Base-by-base conservation (phyloP, 2,888 invertebrate genomes). In the Thalpophila matura region DNA sequence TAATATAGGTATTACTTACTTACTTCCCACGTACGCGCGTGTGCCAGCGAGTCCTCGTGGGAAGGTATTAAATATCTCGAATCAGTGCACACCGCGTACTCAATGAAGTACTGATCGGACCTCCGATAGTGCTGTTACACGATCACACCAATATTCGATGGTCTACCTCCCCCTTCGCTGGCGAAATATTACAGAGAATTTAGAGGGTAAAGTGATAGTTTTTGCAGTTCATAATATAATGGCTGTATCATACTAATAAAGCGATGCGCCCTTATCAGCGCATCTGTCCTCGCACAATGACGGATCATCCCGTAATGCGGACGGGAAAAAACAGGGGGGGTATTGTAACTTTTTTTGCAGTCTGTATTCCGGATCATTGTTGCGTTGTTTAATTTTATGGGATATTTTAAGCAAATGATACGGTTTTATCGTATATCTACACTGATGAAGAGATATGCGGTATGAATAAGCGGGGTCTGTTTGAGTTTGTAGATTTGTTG, bases 321-420 rank as follows among this genome's bases (percentile, higher is more conserved):
- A 90, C 85, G 83, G 82, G 83, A 90, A 93, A 94, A 93, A 93
- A 90, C 85, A 82, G 73, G 75, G 72, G 72, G 60, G 40, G 76
- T 64, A 83, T 91, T 92, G 89, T 91, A 57, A 60, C 72, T 62
- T 86, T 93, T 92, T 93, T 92, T 92, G 83, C 81, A 75, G 71
- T 47, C 83, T 85, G 86, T 88, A 89, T 89, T 88, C 89, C 88
- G 85, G 88, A 84, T 88, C 87, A 91, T 94, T 94, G 93, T 94
- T 89, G 86, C 83, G 83, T 86, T 92, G 90, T 89, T 89, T 91
- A 91, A 93, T 93, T 92, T 93, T 89, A 91, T 92, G 89, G 92
- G 91, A 91, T 91, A 92, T 93, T 94, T 94, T 94, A 93, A 91
- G 93, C 94, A 93, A 95, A 94, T 95, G 94, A 94, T 93, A 94